phyloP scores from a whole-genome alignment of 2,888 invertebrate genomes.

The Tortricodes alternella region DNA sequence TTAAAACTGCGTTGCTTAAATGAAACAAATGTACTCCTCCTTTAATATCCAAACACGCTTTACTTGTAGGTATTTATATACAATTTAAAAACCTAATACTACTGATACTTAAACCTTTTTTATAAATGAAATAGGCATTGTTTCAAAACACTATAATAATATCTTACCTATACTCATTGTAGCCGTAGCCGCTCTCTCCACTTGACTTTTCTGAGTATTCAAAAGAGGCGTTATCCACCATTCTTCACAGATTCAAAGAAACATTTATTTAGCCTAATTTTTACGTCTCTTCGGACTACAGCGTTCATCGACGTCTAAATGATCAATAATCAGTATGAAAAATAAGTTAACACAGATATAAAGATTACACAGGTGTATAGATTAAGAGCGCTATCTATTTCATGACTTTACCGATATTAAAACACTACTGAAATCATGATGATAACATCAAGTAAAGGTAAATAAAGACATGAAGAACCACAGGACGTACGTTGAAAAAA shows the following conservation, averaged over 20 bases:
- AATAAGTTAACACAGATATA: background rate
- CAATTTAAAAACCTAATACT: too few relatives aligned
- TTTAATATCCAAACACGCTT: too few relatives aligned
- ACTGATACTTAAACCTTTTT: too few relatives aligned
- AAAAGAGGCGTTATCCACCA: slow-evolving; percentile 76
- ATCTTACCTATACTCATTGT: slow-evolving; percentile 55
- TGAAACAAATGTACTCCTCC: too few relatives aligned
- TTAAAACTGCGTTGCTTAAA: too few relatives aligned
- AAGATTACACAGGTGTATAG: background rate
- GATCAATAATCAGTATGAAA: too few relatives aligned
- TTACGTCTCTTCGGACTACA: background rate
- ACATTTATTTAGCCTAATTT: background rate
- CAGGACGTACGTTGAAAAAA: too few relatives aligned
- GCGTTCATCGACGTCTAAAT: background rate
- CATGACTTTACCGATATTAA: background rate
- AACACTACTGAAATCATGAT: background rate
- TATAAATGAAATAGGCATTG: too few relatives aligned
- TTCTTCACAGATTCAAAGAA: slow-evolving; percentile 42
- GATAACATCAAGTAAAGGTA: background rate
- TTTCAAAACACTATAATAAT: slow-evolving; percentile 10
- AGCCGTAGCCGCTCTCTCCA: slow-evolving; percentile 48
- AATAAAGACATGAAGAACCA: too few relatives aligned
- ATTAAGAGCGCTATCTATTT: background rate
- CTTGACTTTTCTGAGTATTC: slow-evolving; percentile 75
- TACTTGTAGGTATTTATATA: too few relatives aligned